Evolutionary conservation across 2,113 vertebrate species (phyloP), one percentile per base, ranked within the genome.

Genomic region (Strix aluco): DNA sequence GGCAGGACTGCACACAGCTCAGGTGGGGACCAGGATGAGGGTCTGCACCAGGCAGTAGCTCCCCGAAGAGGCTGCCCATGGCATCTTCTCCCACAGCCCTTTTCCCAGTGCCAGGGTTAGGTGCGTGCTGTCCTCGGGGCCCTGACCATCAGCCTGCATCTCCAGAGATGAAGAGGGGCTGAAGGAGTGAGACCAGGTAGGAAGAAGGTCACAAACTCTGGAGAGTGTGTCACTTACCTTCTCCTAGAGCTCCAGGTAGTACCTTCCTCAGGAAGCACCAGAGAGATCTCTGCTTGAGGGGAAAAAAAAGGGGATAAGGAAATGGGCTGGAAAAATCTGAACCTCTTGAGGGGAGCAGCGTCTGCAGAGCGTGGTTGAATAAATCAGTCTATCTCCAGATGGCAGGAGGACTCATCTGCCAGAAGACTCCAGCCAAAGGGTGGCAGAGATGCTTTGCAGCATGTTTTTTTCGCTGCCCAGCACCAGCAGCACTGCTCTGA

Each of bases 1-100:
- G 49, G 30, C 21, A 62, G 57, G 42, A 42, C n/a, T 42, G 40
- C n/a, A 49, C 80, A 71, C 42, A 49, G n/a, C 44, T 65, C 2
- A 2, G 12, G 10, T 34, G 34, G 27, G 46, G 54, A 67, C 23
- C 1, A 0, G 29, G n/a, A 19, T 0, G 2, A 74, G 47, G 29
- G 47, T 61, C 69, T 42, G 54, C 46, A 42, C 11, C 1, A 1
- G 44, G 34, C 44, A 59, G 59, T 12, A 47, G 51, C 44, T 88
- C 32, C 34, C 13, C 1, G 0, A 32, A 40, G 65, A 65, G 36
- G 23, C 44, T 65, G 51, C 58, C 44, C 51, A n/a, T 29, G 47
- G 27, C 42, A 61, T 13, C 42, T 82, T 70, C 63, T 63, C 42
- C 77, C 40, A 13, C 21, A 42, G 38, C 11, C 17, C 32, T 51